Conservation (phyloP, 2,888 invertebrate genomes). For the Molanna angustata region DNA sequence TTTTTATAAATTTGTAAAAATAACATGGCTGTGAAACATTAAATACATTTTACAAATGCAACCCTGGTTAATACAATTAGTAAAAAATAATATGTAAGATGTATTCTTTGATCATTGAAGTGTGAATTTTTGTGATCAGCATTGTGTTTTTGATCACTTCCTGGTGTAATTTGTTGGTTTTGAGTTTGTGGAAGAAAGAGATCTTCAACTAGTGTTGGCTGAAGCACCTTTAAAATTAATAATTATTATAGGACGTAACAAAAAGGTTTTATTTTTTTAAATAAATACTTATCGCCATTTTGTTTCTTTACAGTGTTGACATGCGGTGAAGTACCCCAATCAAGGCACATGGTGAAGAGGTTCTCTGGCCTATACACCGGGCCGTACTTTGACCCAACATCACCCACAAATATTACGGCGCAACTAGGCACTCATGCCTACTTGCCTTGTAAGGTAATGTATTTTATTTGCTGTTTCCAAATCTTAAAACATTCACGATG, state of each 20-base stretch:
- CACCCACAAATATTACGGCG: conserved; percentile 72
- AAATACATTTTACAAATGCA: too few species aligned
- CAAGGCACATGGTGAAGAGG: conserved; percentile 27
- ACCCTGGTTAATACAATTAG: too few species aligned
- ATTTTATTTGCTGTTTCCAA: neutral
- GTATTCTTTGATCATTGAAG: neutral
- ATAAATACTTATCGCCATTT: neutral
- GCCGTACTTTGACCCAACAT: conserved; percentile 69
- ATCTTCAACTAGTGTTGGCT: too few species aligned
- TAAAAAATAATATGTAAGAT: too few species aligned
- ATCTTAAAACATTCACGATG: neutral
- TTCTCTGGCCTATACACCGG: conserved; percentile 47
- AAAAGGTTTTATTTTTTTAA: neutral
- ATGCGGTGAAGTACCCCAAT: conserved; percentile 26
- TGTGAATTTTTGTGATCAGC: neutral
- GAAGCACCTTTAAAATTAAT: too few species aligned
- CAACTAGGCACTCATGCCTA: conserved; percentile 79
- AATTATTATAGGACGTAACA: too few species aligned
- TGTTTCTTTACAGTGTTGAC: conserved; percentile 28
- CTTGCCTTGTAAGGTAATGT: conserved; percentile 66
- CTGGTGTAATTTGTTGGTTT: neutral
- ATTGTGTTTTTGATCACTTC: neutral
- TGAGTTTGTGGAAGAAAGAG: too few species aligned
- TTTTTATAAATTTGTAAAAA: too few species aligned
- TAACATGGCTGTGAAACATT: too few species aligned